A percentile compares a stretch with the other conserved stretches of the same genome.
These are phyloP conservation scores for Mus pahari DNA, from an alignment of 2,113 vertebrate genomes.

Conservation along the genomic window DNA sequence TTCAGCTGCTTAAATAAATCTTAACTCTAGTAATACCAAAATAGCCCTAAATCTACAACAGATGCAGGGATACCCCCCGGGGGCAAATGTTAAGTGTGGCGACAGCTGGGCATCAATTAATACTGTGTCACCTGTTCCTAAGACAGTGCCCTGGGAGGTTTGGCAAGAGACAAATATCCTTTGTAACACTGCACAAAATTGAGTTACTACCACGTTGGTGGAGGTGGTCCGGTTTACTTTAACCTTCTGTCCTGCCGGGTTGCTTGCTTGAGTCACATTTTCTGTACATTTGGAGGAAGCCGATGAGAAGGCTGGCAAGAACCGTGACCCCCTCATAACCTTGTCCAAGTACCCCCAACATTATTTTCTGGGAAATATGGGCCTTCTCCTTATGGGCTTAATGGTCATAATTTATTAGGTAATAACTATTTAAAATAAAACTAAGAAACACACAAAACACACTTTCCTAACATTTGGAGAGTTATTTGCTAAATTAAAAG, in stretches of 20 bases:
- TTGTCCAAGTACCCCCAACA: background rate
- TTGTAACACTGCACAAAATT: background rate
- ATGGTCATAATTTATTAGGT: conserved; percentile 80
- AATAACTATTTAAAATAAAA: conserved; percentile 79
- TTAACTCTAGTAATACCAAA: conserved; percentile 68
- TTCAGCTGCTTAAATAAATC: conserved; percentile 65
- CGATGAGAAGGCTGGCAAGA: background rate
- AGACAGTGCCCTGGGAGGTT: conserved; percentile 51
- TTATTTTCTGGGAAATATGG: conserved; percentile 60
- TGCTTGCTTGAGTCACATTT: conserved; percentile 12
- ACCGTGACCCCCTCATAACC: background rate
- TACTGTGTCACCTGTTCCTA: conserved; percentile 68
- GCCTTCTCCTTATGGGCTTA: conserved; percentile 59
- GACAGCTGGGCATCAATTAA: conserved; percentile 79
- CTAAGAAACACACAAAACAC: conserved; percentile 71
- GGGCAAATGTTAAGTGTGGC: conserved; percentile 72
- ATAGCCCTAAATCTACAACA: conserved; percentile 74
- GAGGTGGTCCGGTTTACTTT: conserved; percentile 16
- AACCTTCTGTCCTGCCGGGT: conserved; percentile 13
- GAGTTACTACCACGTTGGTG: conserved; percentile 11
- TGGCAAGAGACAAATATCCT: conserved; percentile 42
- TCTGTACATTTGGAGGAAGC: conserved; percentile 1
- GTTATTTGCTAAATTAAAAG: conserved; percentile 77
- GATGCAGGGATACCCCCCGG: conserved; percentile 71
- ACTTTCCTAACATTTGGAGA: conserved; percentile 74